Evolutionary conservation across 2,888 invertebrate species (phyloP), one percentile per base, ranked within the genome.

Genomic region (Agonopterix alstromeriana): DNA sequence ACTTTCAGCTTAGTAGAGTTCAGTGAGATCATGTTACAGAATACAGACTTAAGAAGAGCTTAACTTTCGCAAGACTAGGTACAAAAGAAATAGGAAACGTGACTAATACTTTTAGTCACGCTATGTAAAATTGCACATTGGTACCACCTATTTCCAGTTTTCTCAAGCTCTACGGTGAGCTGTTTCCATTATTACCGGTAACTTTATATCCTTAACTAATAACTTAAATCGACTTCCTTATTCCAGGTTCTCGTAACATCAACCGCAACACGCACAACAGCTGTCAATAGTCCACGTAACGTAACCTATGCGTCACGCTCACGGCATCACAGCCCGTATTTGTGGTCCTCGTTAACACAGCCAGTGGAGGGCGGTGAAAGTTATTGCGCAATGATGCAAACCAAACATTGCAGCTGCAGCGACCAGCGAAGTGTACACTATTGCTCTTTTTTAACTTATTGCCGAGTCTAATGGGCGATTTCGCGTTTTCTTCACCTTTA

Each of bases 331-430:
- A 14, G n/a, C 44, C 11, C 27, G 48, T 60, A 56, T 69, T 69
- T 65, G 58, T 63, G 58, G 61, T 58, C 58, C 63, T 59, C 52
- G 63, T 68, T 67, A 64, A 54, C 60, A 56, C 48, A 42, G 9
- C 43, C 17, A 11, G 42, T 12, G 42, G 49, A 42, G 48, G 41
- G 36, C 38, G 48, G 87, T 80, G 87, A 87, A 87, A 87, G 87
- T 83, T 63, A 66, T 86, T 86, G 73, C 79, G 77, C 76, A 86
- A 87, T 74, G 65, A 66, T 79, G 82, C 79, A 75, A 71, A 67
- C 58, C 56, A 55, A 60, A 52, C 27, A 27, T 57, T 66, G 67
- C 71, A 73, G 67, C 71, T 73, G 73, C 38, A 46, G 8, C 45
- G 43, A 38, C 10, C 10, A 10, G 38, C 38, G 38, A 38, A 38